Evolutionary conservation across 2,797 vertebrate genomes (phyloP).

Genomic region (Pterois miles): DNA sequence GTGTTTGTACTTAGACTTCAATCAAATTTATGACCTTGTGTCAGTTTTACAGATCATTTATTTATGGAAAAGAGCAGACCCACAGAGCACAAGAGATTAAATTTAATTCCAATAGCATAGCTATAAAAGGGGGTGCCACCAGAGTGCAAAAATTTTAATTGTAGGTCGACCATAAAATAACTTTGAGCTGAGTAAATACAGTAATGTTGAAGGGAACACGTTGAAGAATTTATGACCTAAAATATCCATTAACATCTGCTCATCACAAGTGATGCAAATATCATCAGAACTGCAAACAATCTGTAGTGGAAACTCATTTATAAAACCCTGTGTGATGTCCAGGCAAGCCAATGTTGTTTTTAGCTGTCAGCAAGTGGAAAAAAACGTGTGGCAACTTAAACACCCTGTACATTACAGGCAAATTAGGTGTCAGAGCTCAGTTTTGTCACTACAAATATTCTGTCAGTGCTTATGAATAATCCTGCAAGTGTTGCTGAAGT

Average conservation of each 20-base stretch:
- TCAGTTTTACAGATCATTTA: slow-evolving; percentile 33
- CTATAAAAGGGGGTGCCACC: neutral
- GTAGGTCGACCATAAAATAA: neutral
- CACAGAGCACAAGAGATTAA: neutral
- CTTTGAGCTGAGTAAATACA: neutral
- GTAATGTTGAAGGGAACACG: neutral
- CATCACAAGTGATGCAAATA: slow-evolving; percentile 19
- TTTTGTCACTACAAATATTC: neutral
- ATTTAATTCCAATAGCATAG: neutral
- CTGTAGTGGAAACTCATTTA: neutral
- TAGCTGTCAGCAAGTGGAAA: neutral
- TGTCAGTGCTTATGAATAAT: neutral
- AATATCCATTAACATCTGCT: neutral
- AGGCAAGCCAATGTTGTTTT: slow-evolving; percentile 10
- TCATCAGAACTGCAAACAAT: neutral
- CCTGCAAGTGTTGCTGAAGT: neutral
- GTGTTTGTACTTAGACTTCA: neutral
- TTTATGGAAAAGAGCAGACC: slow-evolving; percentile 31
- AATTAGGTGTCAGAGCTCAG: slow-evolving; percentile 3
- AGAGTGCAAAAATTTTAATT: neutral
- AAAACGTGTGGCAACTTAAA: neutral
- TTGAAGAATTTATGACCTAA: neutral
- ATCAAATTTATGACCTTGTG: neutral
- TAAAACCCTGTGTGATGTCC: neutral
- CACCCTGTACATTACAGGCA: neutral